Evolutionary conservation across 1,140 invertebrate species (phyloP).

Genomic region (Anoplolepis gracilipes): DNA sequence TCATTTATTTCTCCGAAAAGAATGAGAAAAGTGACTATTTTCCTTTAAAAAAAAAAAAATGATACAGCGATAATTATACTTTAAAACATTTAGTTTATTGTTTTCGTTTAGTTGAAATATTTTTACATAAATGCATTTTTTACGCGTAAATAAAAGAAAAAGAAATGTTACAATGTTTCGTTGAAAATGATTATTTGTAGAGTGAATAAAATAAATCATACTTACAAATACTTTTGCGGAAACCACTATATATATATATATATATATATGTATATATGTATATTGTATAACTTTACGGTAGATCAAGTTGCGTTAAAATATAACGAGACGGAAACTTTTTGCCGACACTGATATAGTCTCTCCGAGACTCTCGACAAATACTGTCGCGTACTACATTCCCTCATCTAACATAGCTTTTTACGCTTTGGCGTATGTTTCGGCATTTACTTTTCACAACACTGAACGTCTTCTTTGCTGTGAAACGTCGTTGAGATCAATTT

Average conservation of each 20-base stretch:
- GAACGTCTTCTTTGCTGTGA: conserved; percentile 19
- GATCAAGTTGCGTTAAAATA: conserved; percentile 39
- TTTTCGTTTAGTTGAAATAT: not conserved
- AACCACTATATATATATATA: not conserved
- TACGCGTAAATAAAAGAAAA: not conserved
- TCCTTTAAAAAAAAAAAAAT: not conserved
- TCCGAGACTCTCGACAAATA: conserved; percentile 23
- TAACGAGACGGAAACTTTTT: conserved; percentile 15
- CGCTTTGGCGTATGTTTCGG: conserved; percentile 31
- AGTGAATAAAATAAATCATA: conserved; percentile 30
- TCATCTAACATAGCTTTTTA: conserved; percentile 30
- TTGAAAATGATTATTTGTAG: not conserved
- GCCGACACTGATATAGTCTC: conserved; percentile 15
- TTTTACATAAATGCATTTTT: not conserved
- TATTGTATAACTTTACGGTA: conserved; percentile 12
- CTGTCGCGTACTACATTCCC: not conserved
- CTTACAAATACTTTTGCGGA: conserved; percentile 30
- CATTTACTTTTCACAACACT: conserved; percentile 12
- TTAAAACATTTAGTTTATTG: not conserved
- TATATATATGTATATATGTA: not conserved
- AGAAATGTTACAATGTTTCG: not conserved
- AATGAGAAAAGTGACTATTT: not conserved
- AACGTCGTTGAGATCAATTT: conserved; percentile 38
- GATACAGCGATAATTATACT: not conserved
- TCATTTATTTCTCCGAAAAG: conserved; percentile 11